Conservation (phyloP, 2,113 vertebrate genomes). For the Cygnus buccinator region DNA sequence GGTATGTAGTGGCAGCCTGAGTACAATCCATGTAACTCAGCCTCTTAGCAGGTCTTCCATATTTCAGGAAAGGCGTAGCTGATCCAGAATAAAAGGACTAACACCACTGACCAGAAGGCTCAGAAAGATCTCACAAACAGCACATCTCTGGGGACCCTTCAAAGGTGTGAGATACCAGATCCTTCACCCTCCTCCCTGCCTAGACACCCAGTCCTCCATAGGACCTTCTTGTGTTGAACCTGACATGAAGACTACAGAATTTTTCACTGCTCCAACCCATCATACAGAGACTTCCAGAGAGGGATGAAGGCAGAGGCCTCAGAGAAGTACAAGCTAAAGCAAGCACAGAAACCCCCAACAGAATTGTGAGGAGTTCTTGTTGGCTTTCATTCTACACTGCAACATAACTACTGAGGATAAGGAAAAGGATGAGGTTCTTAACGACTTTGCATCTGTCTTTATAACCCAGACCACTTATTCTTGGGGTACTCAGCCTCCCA, state of each 20-base stretch:
- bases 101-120: not conserved
- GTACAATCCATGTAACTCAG: not conserved
- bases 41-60: not conserved
- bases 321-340: not conserved
- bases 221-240: not conserved
- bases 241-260: not conserved
- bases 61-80: not conserved
- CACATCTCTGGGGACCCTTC: not conserved
- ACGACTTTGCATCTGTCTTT: too few relatives aligned
- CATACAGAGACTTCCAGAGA: not conserved
- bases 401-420: too few relatives aligned
- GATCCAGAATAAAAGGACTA: not conserved
- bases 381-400: not conserved
- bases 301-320: not conserved
- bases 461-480: too few relatives aligned
- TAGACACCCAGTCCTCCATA: not conserved
- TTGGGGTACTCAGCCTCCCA: too few relatives aligned
- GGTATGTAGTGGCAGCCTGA: not conserved
- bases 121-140: not conserved
- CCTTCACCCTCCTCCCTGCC: not conserved
- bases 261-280: not conserved
- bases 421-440: too few relatives aligned
- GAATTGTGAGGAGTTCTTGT: not conserved
- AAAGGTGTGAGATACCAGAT: not conserved
- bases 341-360: not conserved